Conservation (phyloP, 2,888 invertebrate species). For the Seira ritae region DNA sequence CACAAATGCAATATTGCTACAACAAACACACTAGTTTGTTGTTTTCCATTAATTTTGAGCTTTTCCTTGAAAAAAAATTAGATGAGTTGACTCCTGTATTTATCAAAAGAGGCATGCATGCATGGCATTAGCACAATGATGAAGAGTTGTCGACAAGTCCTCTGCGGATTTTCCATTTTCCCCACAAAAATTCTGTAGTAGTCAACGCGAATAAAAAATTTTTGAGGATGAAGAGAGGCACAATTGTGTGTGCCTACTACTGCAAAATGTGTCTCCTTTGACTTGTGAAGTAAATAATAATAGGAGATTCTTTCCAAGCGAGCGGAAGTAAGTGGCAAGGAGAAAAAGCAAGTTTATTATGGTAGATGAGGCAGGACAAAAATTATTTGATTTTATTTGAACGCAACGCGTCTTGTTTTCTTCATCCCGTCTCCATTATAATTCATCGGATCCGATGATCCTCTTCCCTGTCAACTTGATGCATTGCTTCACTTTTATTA, state of each 20-base stretch:
- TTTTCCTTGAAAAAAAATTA: background rate
- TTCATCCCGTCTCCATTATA: slow-evolving; percentile 7
- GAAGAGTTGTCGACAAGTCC: slow-evolving; percentile 2
- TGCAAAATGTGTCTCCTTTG: too few species aligned
- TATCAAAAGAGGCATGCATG: slow-evolving; percentile 1
- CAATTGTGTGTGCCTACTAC: too few species aligned
- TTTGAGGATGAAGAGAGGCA: too few species aligned
- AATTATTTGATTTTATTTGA: slow-evolving; percentile 8
- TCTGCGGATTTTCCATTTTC: background rate
- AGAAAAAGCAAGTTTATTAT: background rate
- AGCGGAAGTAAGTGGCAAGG: slow-evolving; percentile 20
- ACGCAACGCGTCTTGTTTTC: too few species aligned
- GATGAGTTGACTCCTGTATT: background rate
- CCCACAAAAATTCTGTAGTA: too few species aligned
- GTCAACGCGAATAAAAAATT: too few species aligned
- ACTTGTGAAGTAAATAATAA: too few species aligned
- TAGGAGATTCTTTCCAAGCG: slow-evolving; percentile 49
- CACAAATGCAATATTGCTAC: background rate
- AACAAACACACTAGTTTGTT: background rate
- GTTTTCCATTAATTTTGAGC: background rate
- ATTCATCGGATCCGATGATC: slow-evolving; percentile 40
- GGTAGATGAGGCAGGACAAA: slow-evolving; percentile 5
- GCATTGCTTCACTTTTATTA: slow-evolving; percentile 61
- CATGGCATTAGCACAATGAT: background rate
- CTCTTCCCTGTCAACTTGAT: slow-evolving; percentile 53